These are phyloP conservation scores for Lepilemur septentrionalis DNA, from an alignment of 2,797 vertebrate species.

Conservation along the genomic window DNA sequence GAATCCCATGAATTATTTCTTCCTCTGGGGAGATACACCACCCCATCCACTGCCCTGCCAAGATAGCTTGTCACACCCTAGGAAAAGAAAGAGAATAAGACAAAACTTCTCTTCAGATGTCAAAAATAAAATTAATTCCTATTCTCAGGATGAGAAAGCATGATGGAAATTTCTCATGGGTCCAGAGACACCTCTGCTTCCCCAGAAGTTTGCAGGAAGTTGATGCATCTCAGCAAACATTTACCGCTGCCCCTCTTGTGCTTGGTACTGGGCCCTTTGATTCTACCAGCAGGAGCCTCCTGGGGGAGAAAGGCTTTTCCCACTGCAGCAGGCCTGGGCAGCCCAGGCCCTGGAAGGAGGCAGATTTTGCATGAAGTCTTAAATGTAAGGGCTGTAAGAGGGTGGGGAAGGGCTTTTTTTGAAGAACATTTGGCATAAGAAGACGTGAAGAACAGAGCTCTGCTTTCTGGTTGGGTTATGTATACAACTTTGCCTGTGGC, in stretches of 20 bases:
- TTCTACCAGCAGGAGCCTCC: not conserved
- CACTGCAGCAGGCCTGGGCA: rapidly evolving
- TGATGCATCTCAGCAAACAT: not conserved
- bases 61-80: not conserved
- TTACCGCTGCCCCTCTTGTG: rapidly evolving
- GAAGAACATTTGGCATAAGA: not conserved
- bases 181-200: not conserved
- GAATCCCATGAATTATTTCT: not conserved
- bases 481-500: not conserved
- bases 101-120: not conserved
- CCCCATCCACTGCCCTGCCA: not conserved
- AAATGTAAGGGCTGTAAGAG: not conserved
- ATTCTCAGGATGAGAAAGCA: not conserved
- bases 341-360: not conserved
- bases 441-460: not conserved
- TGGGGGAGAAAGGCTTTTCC: not conserved
- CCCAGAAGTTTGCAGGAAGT: not conserved
- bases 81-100: not conserved
- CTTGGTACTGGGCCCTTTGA: not conserved
- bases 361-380: not conserved
- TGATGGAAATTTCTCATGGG: not conserved
- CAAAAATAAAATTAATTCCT: not conserved
- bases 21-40: not conserved
- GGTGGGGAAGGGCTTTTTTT: not conserved
- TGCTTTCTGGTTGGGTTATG: not conserved